Evolutionary conservation across 2,888 invertebrate genomes (phyloP), one percentile per base, ranked within the genome.

Genomic region (Autographa pulchrina): DNA sequence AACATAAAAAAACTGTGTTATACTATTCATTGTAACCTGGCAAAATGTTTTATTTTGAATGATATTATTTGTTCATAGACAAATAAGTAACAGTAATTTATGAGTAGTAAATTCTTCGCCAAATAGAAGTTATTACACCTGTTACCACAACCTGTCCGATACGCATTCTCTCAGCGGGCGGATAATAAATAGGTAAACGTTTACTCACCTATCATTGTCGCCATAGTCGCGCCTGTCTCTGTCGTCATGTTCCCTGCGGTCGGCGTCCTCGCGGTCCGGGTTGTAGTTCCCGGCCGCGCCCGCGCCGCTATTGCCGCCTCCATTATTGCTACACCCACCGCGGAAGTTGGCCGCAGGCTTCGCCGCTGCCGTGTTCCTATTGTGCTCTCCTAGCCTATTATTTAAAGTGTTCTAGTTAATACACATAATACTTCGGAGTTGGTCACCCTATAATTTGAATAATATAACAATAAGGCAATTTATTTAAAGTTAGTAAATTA

Each of bases 161-260:
- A 16, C 0, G 1, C 41, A 25, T 14, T 38, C 6, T 41, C 32
- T 52, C 31, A 5, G 2, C 35, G 56, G 43, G 20, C 20, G 0
- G 65, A 20, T 25, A n/a, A 1, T 25, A 38, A 9, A n/a, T n/a
- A 41, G 14, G 41, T 41, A 16, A n/a, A n/a, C n/a, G 2, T 31
- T 63, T 58, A 60, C 62, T 63, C 52, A 93, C 92, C 92, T 92
- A 68, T 94, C 94, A 6, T 72, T 78, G 0, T 95, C 94, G 2
- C 91, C 91, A 67, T 95, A 95, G 82, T 95, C 95, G 3, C 93
- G 85, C 54, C 90, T 87, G 74, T 95, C 95, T 18, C 95, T 85
- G 80, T 96, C 95, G 74, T 96, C 95, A 71, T 95, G 95, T 52
- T 95, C 95, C 52, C 95, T 90, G 0, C 93, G 86, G 85, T 94